Conservation (phyloP, 2,797 vertebrate genomes). For the Eulemur rubriventer region DNA sequence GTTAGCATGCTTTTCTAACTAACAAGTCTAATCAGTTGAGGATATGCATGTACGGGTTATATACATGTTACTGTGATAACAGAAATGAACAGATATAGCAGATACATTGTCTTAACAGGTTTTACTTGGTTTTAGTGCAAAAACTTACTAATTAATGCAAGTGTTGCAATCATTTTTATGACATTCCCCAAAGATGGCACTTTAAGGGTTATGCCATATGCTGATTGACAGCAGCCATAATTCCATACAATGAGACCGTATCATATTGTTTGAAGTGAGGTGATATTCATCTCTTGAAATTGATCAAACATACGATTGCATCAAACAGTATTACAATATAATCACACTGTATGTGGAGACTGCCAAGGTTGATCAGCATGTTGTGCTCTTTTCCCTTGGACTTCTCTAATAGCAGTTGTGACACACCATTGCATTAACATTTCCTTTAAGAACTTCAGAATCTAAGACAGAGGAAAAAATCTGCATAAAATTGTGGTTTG, state of each 20-base stretch:
- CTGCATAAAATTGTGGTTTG: conserved; percentile 50
- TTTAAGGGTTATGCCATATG: conserved; percentile 83
- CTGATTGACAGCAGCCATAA: conserved; percentile 90
- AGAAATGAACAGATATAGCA: conserved; percentile 72
- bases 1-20: conserved; percentile 21
- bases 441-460: conserved; percentile 68
- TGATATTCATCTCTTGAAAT: conserved; percentile 87
- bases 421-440: conserved; percentile 75
- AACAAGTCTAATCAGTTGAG: conserved; percentile 2
- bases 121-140: conserved; percentile 80
- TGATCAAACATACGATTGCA: conserved; percentile 86
- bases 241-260: conserved; percentile 88
- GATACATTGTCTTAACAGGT: conserved; percentile 83
- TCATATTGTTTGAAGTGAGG: conserved; percentile 88
- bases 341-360: conserved; percentile 78
- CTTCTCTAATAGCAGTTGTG: conserved; percentile 79
- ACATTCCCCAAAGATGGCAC: conserved; percentile 83
- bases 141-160: conserved; percentile 86
- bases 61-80: neutral
- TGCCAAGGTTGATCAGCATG: conserved; percentile 81
- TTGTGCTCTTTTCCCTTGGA: conserved; percentile 72
- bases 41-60: neutral
- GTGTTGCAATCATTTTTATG: conserved; percentile 78
- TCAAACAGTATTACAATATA: conserved; percentile 85
- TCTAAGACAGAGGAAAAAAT: conserved; percentile 63